Percentiles rank a stretch among this genome's conserved stretches.
Evolutionary conservation across 2,113 vertebrate species (phyloP).

Genomic region (Chinchilla lanigera): DNA sequence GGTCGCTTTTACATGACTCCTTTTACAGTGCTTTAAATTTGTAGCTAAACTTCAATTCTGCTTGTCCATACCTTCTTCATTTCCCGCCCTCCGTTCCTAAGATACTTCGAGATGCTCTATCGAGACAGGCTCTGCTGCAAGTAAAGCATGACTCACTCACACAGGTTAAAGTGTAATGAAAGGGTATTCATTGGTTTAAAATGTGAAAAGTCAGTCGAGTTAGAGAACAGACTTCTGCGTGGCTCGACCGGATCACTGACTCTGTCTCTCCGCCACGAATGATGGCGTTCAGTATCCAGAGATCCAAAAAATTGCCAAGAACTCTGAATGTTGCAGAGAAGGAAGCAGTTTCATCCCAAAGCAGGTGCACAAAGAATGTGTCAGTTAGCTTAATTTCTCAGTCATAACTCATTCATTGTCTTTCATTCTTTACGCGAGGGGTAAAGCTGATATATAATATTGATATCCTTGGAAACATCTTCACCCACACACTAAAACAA

Average conservation of each 20-base stretch:
- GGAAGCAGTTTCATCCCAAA: background rate
- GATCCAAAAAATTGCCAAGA: background rate
- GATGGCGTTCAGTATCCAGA: background rate
- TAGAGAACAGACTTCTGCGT: background rate
- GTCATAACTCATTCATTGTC: accelerated
- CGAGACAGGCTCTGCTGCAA: background rate
- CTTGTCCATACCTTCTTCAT: background rate
- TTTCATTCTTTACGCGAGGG: background rate
- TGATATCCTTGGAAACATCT: background rate
- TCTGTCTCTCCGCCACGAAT: background rate
- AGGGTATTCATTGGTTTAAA: background rate
- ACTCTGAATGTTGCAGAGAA: background rate
- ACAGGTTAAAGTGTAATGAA: background rate
- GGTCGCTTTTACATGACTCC: background rate
- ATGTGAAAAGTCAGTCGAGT: background rate
- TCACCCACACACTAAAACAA: background rate
- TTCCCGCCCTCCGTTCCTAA: background rate
- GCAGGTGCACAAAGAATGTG: background rate
- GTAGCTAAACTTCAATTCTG: background rate
- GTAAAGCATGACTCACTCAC: background rate
- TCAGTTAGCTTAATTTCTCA: background rate
- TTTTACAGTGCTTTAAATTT: background rate
- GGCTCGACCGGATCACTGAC: background rate
- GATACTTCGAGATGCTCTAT: background rate
- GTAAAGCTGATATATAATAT: background rate